These are phyloP conservation scores for Agelaius tricolor DNA, from an alignment of 2,113 vertebrate species.

Conservation along the genomic window DNA sequence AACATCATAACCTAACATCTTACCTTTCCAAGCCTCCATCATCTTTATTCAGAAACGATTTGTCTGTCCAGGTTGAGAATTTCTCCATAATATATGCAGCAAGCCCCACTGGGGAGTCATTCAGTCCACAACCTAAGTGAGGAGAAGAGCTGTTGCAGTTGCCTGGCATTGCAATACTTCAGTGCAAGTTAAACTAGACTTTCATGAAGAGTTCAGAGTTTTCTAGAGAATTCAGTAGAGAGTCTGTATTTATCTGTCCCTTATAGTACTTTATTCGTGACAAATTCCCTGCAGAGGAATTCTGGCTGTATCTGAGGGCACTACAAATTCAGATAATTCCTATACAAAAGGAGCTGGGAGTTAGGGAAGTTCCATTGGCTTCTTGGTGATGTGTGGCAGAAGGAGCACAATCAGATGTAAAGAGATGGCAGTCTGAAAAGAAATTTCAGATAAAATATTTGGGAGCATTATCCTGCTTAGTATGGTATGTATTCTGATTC, in stretches of 20 bases:
- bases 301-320: background rate
- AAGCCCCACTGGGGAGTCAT: conserved; percentile 85
- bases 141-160: background rate
- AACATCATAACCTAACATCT: background rate
- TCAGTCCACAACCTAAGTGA: conserved; percentile 82
- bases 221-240: background rate
- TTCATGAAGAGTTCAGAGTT: background rate
- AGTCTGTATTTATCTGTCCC: background rate
- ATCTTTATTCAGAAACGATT: conserved; percentile 68
- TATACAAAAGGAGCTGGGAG: background rate
- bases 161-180: background rate
- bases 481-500: background rate
- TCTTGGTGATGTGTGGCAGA: background rate
- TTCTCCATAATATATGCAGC: conserved; percentile 89
- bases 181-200: background rate
- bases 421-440: background rate
- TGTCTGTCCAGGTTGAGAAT: conserved; percentile 85
- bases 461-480: background rate
- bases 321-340: background rate
- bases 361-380: background rate
- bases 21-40: conserved; percentile 88
- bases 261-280: background rate
- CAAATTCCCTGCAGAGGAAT: background rate
- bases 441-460: background rate
- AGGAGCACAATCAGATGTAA: background rate